phyloP scores from a whole-genome alignment of 2,113 vertebrate species.

The Sebastes schlegelii region DNA sequence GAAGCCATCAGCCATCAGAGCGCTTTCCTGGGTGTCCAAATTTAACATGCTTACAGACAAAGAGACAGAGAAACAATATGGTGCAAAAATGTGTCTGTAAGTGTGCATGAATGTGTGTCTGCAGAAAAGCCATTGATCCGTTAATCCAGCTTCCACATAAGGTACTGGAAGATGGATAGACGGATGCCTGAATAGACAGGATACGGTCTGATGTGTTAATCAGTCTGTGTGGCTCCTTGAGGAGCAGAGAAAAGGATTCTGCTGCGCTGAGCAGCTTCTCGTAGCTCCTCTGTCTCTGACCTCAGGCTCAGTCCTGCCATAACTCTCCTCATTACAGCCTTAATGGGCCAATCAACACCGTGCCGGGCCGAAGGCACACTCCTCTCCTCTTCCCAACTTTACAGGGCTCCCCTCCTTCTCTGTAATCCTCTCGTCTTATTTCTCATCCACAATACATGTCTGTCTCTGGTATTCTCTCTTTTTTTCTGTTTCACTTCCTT shows the following conservation, averaged over 20 bases:
- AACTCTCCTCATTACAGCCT: slow-evolving; percentile 64
- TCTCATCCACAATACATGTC: neutral
- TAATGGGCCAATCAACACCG: slow-evolving; percentile 66
- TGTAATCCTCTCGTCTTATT: slow-evolving; percentile 10
- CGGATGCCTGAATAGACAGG: neutral
- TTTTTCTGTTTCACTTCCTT: slow-evolving; percentile 2
- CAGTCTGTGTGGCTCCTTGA: neutral
- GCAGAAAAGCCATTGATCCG: neutral
- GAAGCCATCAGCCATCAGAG: slow-evolving; percentile 1
- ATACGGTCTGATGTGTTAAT: neutral
- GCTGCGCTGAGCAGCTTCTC: slow-evolving; percentile 44
- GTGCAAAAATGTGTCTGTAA: neutral
- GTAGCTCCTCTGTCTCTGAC: slow-evolving; percentile 39
- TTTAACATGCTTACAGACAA: neutral
- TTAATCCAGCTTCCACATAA: slow-evolving; percentile 1
- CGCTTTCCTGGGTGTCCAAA: neutral
- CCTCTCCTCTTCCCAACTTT: slow-evolving; percentile 23
- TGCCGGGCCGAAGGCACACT: slow-evolving; percentile 24
- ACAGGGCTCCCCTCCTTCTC: slow-evolving; percentile 1
- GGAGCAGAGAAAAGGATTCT: slow-evolving; percentile 21
- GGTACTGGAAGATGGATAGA: neutral
- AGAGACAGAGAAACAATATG: neutral
- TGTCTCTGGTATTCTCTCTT: neutral
- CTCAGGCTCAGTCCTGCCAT: slow-evolving; percentile 47
- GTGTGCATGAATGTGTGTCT: neutral